A percentile compares a stretch with the other conserved stretches of the same genome.
These are phyloP conservation scores for Torymus auratus DNA, from an alignment of 2,888 invertebrate species.

Conservation along the genomic window DNA sequence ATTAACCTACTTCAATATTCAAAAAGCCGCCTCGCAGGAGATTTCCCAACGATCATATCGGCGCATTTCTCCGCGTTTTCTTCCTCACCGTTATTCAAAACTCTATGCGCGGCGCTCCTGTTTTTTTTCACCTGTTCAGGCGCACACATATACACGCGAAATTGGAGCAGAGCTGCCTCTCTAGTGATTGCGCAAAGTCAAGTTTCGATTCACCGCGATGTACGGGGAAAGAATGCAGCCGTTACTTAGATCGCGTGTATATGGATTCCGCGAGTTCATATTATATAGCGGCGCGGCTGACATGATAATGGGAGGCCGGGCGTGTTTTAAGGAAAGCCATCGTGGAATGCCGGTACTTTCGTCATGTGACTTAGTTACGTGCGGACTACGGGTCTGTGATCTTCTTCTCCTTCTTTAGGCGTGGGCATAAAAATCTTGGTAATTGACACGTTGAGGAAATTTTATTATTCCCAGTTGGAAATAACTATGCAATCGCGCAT, in stretches of 20 bases:
- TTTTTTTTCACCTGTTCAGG: background rate
- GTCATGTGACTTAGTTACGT: too few species aligned
- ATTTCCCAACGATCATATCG: conserved; percentile 14
- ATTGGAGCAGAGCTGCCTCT: conserved; percentile 14
- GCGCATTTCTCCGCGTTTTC: conserved; percentile 10
- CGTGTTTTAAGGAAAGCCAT: conserved; percentile 37
- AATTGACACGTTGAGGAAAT: too few species aligned
- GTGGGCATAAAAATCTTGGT: too few species aligned
- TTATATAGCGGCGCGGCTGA: background rate
- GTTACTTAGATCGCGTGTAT: background rate
- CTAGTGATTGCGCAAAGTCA: conserved; percentile 12
- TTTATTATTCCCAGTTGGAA: too few species aligned
- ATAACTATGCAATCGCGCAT: too few species aligned
- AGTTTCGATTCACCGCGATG: conserved; percentile 4
- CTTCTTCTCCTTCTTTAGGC: too few species aligned
- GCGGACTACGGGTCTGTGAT: too few species aligned
- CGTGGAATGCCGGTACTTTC: background rate
- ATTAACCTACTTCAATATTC: conserved; percentile 39
- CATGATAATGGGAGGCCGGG: conserved; percentile 36
- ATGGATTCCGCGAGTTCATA: conserved; percentile 4
- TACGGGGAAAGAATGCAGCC: background rate
- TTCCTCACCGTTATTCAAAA: background rate
- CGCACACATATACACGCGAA: background rate
- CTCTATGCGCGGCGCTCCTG: background rate
- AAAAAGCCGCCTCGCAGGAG: background rate